Conservation (phyloP, 2,113 vertebrate species). For the Silurus asotus region DNA sequence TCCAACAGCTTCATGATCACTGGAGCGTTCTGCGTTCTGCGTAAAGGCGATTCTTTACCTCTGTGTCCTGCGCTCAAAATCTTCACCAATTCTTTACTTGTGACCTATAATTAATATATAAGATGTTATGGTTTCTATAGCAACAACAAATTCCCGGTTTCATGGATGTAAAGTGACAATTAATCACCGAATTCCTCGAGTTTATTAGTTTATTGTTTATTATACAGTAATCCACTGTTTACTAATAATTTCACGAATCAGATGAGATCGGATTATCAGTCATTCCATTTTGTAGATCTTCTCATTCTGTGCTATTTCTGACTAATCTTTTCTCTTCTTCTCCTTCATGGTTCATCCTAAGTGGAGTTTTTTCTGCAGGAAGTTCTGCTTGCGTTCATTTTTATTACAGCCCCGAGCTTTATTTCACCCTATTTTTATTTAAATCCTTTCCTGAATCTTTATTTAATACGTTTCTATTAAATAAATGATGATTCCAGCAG, state of each 20-base stretch:
- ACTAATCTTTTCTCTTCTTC: neutral
- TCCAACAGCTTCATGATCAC: no score
- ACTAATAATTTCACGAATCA: neutral
- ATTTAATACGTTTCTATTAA: neutral
- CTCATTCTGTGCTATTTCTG: neutral
- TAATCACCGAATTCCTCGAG: neutral
- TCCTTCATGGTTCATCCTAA: neutral
- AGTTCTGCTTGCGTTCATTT: neutral
- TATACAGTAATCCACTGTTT: neutral
- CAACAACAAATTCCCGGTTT: neutral
- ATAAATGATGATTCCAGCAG: constrained; percentile 7
- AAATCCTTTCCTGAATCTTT: neutral
- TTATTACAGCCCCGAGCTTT: constrained; percentile 5
- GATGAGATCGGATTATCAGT: neutral
- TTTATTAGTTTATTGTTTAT: neutral
- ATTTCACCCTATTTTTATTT: neutral
- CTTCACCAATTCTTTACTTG: no score
- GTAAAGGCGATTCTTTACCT: no score
- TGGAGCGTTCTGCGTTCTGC: no score
- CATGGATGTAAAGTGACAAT: neutral
- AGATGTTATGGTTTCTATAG: neutral
- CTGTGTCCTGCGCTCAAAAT: no score
- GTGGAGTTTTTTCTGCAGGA: neutral
- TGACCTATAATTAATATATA: neutral
- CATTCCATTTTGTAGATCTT: neutral